Evolutionary conservation across 2,113 vertebrate genomes (phyloP).

Genomic region (Ptilorrhoa leucosticta): DNA sequence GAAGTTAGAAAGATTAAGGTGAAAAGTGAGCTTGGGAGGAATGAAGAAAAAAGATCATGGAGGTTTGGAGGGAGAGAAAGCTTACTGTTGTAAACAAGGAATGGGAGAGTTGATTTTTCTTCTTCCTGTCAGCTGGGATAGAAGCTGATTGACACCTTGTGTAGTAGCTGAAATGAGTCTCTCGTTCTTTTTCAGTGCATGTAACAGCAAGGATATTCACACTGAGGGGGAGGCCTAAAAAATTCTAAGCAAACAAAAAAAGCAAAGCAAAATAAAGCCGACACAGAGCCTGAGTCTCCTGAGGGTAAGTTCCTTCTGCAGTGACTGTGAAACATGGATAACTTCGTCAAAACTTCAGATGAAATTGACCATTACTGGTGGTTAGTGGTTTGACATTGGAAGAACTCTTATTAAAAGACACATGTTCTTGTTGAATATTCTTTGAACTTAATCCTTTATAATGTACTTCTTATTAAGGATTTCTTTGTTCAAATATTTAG

Average conservation of each 20-base stretch:
- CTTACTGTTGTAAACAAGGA: neutral
- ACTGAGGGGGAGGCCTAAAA: neutral
- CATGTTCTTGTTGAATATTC: neutral
- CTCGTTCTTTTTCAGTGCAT: neutral
- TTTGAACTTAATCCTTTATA: neutral
- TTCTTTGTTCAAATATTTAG: neutral
- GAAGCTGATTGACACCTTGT: neutral
- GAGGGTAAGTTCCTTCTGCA: slow-evolving; percentile 30
- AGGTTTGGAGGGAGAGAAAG: neutral
- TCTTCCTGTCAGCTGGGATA: neutral
- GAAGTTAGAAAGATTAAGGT: neutral
- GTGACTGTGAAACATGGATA: accelerated
- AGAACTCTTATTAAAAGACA: neutral
- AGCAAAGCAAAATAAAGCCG: neutral
- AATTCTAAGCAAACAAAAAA: neutral
- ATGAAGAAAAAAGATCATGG: neutral
- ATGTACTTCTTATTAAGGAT: neutral
- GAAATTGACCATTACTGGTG: neutral
- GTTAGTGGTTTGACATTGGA: neutral
- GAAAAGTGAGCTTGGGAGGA: neutral
- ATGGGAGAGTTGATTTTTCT: neutral
- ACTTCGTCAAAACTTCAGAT: neutral
- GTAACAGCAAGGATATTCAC: neutral
- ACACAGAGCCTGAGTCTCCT: neutral
- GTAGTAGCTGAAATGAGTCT: neutral